Evolutionary conservation across 2,797 vertebrate species (phyloP), one percentile per base, ranked within the genome.

Genomic region (Alosa sapidissima): DNA sequence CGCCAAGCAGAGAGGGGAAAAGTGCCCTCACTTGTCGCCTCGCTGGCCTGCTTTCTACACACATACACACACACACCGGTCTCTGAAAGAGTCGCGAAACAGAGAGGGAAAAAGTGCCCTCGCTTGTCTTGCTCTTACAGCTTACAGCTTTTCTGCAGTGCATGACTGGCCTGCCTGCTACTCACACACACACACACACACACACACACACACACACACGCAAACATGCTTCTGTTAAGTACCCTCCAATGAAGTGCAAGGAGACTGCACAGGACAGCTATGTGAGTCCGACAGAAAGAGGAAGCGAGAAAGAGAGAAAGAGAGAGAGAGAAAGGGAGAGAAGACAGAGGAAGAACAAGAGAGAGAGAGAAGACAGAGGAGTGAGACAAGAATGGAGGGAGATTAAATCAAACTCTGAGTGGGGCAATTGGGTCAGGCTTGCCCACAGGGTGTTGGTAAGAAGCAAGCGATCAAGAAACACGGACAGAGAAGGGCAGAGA

Each of bases 291-390:
- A 55, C 49, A 55, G 41, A 55, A 41, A 47, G 28, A 54, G 48
- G 5, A 14, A 81, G 1, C 0, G n/a, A 83, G 51, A 62, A 14
- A 83, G 55, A 47, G 36, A 83, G 82, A 65, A 0, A 83, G 19
- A 83, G 82, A 83, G 19, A 62, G 82, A 47, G 36, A 65, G 82
- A 83, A 14, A 62, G 45, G 58, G n/a, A 72, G 49, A 68, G n/a
- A 75, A 52, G 62, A n/a, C n/a, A n/a, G 41, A 48, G 36, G 24
- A 45, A 48, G 82, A 62, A 21, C 52, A 58, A 81, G n/a, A 68
- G 62, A 33, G 21, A 24, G 58, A 62, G 21, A 55, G 6, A 65
- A 41, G n/a, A 65, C 8, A 72, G 28, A 5, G 1, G 16, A 48
- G 14, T n/a, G 54, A 81, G 55, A 62, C 13, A 81, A 41, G 65